Evolutionary conservation across 2,888 invertebrate genomes (phyloP).

Genomic region (Hylaea fasciaria): DNA sequence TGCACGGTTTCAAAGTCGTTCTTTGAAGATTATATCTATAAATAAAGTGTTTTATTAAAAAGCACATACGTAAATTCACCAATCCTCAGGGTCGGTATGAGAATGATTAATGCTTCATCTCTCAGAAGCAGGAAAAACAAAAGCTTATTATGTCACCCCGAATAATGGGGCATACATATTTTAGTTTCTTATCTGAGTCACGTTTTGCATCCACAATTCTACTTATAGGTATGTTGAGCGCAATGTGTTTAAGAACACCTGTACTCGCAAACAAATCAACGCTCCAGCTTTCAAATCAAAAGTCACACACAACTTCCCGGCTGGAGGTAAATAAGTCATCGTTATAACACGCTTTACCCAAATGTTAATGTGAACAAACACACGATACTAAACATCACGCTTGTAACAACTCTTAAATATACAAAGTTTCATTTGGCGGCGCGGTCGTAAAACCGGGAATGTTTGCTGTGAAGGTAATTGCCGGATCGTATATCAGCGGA

Average conservation of each 20-base stretch:
- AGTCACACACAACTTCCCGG: conserved; percentile 38
- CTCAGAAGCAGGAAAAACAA: no score
- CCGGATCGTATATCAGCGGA: conserved; percentile 60
- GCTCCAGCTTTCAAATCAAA: conserved; percentile 18
- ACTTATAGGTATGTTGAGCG: background rate
- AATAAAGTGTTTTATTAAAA: no score
- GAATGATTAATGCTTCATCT: no score
- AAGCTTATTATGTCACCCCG: background rate
- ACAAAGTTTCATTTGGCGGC: conserved; percentile 52
- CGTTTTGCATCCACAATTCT: background rate
- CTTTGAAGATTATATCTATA: no score
- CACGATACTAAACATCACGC: conserved; percentile 53
- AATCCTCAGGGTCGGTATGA: no score
- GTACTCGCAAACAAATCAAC: conserved; percentile 36
- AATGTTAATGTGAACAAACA: conserved; percentile 57
- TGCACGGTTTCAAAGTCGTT: conserved; percentile 11
- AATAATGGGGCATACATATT: conserved; percentile 8
- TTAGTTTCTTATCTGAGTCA: background rate
- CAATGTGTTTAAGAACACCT: conserved; percentile 26
- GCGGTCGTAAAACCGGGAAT: conserved; percentile 51
- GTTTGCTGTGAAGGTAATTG: conserved; percentile 63
- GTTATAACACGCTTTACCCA: conserved; percentile 49
- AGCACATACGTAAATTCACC: no score
- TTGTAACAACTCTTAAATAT: conserved; percentile 58
- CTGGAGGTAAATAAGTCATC: conserved; percentile 55